Evolutionary conservation across 2,797 vertebrate species (phyloP), one percentile per base, ranked within the genome.

Genomic region (Buceros bicornis): DNA sequence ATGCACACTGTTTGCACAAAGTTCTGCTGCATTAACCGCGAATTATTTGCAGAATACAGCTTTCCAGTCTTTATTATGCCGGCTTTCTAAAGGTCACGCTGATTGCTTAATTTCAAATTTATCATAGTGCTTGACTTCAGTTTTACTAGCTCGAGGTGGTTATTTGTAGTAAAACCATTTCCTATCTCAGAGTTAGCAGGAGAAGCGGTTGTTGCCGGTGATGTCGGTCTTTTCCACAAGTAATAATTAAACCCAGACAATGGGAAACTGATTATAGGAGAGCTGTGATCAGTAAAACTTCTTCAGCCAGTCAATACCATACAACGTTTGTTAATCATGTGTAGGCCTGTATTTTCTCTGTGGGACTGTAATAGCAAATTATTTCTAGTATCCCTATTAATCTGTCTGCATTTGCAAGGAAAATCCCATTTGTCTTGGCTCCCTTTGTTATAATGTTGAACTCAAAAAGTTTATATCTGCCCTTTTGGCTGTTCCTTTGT

Each of bases 91-190:
- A 96, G 94, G 93, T 96, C 85, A 76, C 16, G 8, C 86, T 61
- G 77, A 90, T 96, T 93, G 93, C 88, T 94, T 94, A 65, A 40
- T 58, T 82, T 72, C 88, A 67, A 79, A 54, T 94, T 90, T 96
- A 74, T 71, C 87, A 28, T 80, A 53, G 65, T 91, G 92, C 90
- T 94, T 87, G 96, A 82, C 91, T 97, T 72, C 48, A 42, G 84
- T 90, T 96, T 95, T 93, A 51, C 92, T 86, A 84, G 95, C 90
- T 97, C 86, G 89, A 77, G 80, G 85, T 82, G 96, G 57, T 64
- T 61, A 19, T 88, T 85, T 69, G 87, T 31, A 62, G 67, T 83
- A 54, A 51, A 92, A 47, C 53, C 43, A 16, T 82, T 91, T 79
- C 33, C 74, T 47, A 33, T 84, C 82, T 87, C 90, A 87, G 81